phyloP scores from a whole-genome alignment of 2,797 vertebrate genomes.

The Allobates femoralis region DNA sequence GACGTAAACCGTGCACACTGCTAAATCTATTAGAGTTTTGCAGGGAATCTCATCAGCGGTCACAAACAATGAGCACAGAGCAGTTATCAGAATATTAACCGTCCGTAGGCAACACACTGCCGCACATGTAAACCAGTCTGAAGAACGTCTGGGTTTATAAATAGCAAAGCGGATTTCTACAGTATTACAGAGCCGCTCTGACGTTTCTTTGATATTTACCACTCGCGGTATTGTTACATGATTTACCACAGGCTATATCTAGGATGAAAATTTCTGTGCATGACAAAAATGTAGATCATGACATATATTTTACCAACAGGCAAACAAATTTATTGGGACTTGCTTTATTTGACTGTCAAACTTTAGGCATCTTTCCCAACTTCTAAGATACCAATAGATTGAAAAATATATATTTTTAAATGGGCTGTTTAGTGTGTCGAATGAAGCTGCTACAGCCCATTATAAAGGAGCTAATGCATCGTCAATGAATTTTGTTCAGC shows the following conservation, averaged over 20 bases:
- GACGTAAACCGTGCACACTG: slow-evolving; percentile 36
- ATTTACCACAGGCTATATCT: slow-evolving; percentile 17
- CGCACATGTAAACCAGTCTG: slow-evolving; percentile 35
- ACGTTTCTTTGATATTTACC: slow-evolving; percentile 52
- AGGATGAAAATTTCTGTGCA: not conserved
- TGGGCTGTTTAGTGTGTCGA: not conserved
- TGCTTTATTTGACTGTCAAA: not conserved
- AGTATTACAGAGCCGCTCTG: slow-evolving; percentile 23
- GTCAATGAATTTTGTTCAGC: no score
- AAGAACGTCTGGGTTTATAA: slow-evolving; percentile 52
- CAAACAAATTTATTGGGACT: not conserved
- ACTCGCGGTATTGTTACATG: slow-evolving; percentile 36
- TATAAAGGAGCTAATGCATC: no score
- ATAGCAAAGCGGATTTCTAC: slow-evolving; percentile 53
- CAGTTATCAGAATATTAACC: slow-evolving; percentile 67
- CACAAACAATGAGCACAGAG: slow-evolving; percentile 65
- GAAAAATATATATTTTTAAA: not conserved
- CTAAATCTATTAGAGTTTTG: slow-evolving; percentile 54
- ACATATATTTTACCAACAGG: not conserved
- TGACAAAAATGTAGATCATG: not conserved
- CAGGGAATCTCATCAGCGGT: slow-evolving; percentile 64
- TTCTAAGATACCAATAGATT: not conserved
- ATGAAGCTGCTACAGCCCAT: no score
- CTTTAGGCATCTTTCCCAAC: not conserved
- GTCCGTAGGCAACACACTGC: slow-evolving; percentile 27